Base-by-base conservation (phyloP, 2,797 vertebrate species). In the Cyclura pinguis region DNA sequence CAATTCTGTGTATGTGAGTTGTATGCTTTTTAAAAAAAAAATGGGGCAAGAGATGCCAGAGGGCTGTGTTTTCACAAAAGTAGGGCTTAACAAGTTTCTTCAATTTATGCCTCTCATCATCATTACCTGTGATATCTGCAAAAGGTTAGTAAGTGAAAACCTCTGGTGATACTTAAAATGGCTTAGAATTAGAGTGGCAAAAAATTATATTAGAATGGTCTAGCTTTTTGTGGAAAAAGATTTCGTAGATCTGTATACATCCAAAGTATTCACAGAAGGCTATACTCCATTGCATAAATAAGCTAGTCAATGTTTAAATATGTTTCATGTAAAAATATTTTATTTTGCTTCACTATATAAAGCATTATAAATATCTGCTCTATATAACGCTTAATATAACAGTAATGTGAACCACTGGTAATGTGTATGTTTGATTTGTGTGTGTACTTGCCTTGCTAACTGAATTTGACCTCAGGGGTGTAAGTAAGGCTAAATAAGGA, bases 1-100 rank as follows among this genome's bases (percentile, higher is more conserved):
- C 16, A 50, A 38, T 64, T 6, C 29, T 22, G 12, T 77, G 20
- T 32, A 14, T 80, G 22, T 12, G 22, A 83, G 80, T 80, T 62
- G 22, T 47, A 0, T 38, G 12, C 3, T 35, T 50, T 72, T 69
- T 69, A 3, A 47, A 47, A 29, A 32, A 32, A 32, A 32, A 47
- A 88, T 80, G 69, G 0, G 2, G 92, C 35, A n/a, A 74, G 35
- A 76, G 18, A 55, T 90, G 42, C 47, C 35, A 4, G 7, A 74
- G 73, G 16, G 16, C 35, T 55, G 42, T 88, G 52, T 2, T 93
- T 91, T 90, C 78, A 52, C 89, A 88, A 35, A 90, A 67, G 13
- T 9, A 84, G n/a, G 22, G 42, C 18, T 74, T 93, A 57, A 57
- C 67, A 93, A 94, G 81, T 92, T 92, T 82, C 87, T 88, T 85